phyloP scores from a whole-genome alignment of 2,888 invertebrate species.

The Hecatera dysodea region DNA sequence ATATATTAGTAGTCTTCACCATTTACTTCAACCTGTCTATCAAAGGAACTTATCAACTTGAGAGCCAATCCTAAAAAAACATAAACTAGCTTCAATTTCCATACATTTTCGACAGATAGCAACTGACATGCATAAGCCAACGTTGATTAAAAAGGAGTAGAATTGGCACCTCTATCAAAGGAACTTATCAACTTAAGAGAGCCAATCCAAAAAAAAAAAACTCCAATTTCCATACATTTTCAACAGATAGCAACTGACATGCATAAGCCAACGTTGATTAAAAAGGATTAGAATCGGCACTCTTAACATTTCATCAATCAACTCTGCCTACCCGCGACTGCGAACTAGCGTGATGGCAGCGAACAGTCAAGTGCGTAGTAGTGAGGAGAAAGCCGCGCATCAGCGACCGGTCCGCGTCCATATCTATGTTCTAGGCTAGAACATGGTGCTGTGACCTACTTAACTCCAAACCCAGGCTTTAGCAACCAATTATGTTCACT shows the following conservation, averaged over 20 bases:
- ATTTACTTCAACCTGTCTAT: neutral
- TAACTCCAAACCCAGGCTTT: conserved; percentile 29
- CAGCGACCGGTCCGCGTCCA: conserved; percentile 61
- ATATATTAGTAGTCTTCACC: neutral
- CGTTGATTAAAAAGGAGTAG: too few relatives aligned
- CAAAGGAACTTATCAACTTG: neutral
- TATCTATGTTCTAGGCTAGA: conserved; percentile 61
- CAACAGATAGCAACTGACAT: too few relatives aligned
- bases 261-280: too few relatives aligned
- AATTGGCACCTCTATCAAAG: too few relatives aligned
- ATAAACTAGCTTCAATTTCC: too few relatives aligned
- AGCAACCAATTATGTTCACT: conserved; percentile 18
- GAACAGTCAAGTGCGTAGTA: conserved; percentile 49
- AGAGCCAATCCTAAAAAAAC: neutral
- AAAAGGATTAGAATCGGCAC: too few relatives aligned
- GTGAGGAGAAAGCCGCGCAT: conserved; percentile 72
- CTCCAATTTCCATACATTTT: too few relatives aligned
- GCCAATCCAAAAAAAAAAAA: too few relatives aligned
- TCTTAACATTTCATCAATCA: neutral
- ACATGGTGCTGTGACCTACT: conserved; percentile 62
- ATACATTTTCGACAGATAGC: too few relatives aligned
- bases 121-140: too few relatives aligned
- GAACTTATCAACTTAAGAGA: too few relatives aligned
- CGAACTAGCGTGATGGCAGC: conserved; percentile 16
- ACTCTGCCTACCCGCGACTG: neutral